Evolutionary conservation across 2,797 vertebrate genomes (phyloP).

Genomic region (Acanthurus lineatus): DNA sequence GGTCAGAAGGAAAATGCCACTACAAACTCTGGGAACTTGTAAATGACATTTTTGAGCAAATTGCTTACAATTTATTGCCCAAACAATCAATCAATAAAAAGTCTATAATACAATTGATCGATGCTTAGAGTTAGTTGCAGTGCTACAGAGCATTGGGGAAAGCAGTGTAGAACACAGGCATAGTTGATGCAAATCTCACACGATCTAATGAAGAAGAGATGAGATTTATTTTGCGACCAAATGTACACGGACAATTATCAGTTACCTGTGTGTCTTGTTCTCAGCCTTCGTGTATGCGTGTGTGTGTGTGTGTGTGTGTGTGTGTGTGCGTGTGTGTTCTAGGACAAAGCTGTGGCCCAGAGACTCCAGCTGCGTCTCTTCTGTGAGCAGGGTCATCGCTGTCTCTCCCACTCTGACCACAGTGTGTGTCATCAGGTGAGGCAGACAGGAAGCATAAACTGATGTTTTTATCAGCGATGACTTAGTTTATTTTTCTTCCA

Average conservation of each 20-base stretch:
- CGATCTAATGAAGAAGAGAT: not conserved
- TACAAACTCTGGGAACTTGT: not conserved
- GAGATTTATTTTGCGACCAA: not conserved
- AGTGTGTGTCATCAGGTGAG: constrained; percentile 88
- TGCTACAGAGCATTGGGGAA: not conserved
- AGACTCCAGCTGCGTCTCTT: constrained; percentile 85
- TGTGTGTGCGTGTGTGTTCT: constrained; percentile 46
- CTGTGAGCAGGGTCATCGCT: constrained; percentile 85
- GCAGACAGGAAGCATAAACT: not conserved
- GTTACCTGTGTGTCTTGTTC: not conserved
- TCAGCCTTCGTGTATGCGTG: not conserved
- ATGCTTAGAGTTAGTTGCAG: not conserved
- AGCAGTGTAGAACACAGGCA: not conserved
- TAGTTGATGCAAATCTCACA: not conserved
- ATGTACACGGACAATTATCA: not conserved
- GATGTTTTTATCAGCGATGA: not conserved
- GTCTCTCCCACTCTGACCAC: constrained; percentile 84
- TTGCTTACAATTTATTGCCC: not conserved
- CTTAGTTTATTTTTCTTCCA: rapidly evolving
- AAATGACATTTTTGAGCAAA: not conserved
- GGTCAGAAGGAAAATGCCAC: too few species aligned
- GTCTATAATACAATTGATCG: too few species aligned
- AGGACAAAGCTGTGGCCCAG: constrained; percentile 87
- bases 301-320: constrained; percentile 22
- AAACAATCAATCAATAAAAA: not conserved